Percentiles rank a stretch among this genome's conserved stretches.
Conservation (phyloP, 2,797 vertebrate genomes). For the Enoplosus armatus region DNA sequence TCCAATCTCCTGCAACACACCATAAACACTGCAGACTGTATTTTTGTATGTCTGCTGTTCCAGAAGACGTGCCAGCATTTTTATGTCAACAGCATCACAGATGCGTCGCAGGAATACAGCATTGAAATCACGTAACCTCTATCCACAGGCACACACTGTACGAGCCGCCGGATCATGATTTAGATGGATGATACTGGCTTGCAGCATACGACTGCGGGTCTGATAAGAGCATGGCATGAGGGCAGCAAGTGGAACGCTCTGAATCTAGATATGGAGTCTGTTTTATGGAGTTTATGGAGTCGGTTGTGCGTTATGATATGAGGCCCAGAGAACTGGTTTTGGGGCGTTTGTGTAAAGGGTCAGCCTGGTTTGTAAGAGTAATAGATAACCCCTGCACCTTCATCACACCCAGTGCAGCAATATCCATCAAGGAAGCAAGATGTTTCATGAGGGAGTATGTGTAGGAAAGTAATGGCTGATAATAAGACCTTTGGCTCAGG, state of each 20-base stretch:
- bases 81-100: conserved; percentile 24
- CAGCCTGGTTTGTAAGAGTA: conserved; percentile 18
- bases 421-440: conserved; percentile 39
- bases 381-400: conserved; percentile 32
- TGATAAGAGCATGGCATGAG: conserved; percentile 62
- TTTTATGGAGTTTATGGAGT: conserved; percentile 47
- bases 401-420: conserved; percentile 25
- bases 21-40: conserved; percentile 1
- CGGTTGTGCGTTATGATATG: conserved; percentile 22
- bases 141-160: conserved; percentile 42
- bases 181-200: conserved; percentile 63
- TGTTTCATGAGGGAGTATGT: conserved; percentile 34
- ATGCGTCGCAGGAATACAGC: conserved; percentile 27
- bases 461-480: conserved; percentile 35
- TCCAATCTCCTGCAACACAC: neutral
- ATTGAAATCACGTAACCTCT: conserved; percentile 50
- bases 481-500: conserved; percentile 55
- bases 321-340: conserved; percentile 22
- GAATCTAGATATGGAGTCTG: conserved; percentile 43
- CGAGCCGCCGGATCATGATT: conserved; percentile 51
- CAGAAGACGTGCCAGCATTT: conserved; percentile 19
- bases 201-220: conserved; percentile 29
- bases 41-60: conserved; percentile 25
- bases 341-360: conserved; percentile 17
- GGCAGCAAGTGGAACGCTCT: conserved; percentile 43